Percentiles rank a stretch among this genome's conserved stretches.
Evolutionary conservation across 1,140 invertebrate genomes (phyloP).

Genomic region (Leptinotarsa texana): DNA sequence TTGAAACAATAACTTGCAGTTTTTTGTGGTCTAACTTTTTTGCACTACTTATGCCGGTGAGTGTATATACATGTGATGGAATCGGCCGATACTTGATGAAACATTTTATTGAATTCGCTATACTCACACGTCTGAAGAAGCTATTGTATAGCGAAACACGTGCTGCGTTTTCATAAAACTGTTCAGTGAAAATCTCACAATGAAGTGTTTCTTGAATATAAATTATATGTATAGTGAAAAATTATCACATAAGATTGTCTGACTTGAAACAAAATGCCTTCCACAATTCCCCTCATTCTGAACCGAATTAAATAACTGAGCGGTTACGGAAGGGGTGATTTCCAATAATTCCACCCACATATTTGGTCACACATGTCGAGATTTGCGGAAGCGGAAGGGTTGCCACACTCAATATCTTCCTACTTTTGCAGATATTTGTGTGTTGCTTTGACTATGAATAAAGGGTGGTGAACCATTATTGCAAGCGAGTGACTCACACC

Average conservation of each 20-base stretch:
- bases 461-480: conserved; percentile 29
- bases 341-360: conserved; percentile 26
- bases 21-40: too few relatives aligned
- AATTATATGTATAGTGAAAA: neutral
- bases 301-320: conserved; percentile 7
- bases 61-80: too few relatives aligned
- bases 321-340: neutral
- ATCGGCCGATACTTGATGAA: too few relatives aligned
- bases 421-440: conserved; percentile 34
- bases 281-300: neutral
- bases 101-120: too few relatives aligned
- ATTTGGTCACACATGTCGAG: conserved; percentile 50
- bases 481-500: conserved; percentile 38
- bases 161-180: too few relatives aligned
- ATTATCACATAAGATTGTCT: neutral
- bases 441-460: conserved; percentile 28
- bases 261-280: too few relatives aligned
- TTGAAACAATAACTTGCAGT: too few relatives aligned
- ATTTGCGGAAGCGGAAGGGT: conserved; percentile 47
- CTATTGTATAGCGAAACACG: too few relatives aligned
- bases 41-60: too few relatives aligned
- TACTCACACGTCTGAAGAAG: too few relatives aligned
- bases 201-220: too few relatives aligned
- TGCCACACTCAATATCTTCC: conserved; percentile 42
- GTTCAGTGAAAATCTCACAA: too few relatives aligned